phyloP scores from a whole-genome alignment of 2,888 invertebrate species.

The Apodemia zela region DNA sequence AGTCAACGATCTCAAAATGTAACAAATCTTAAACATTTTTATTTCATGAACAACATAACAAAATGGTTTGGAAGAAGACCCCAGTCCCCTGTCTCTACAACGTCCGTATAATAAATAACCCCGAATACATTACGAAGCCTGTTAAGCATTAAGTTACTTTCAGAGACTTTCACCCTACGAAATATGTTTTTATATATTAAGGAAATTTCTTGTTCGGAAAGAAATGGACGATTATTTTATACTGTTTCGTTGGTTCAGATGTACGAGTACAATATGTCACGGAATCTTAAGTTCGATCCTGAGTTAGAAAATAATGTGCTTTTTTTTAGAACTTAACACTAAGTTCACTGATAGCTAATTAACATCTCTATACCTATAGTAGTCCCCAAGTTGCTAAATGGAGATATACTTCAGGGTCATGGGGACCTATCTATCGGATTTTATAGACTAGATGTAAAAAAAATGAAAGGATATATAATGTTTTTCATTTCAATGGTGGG shows the following conservation, averaged over 20 bases:
- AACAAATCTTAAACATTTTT: constrained; percentile 3
- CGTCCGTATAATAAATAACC: constrained; percentile 1
- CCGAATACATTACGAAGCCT: constrained; percentile 10
- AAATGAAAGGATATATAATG: too few relatives aligned
- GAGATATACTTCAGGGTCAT: too few relatives aligned
- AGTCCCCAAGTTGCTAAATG: too few relatives aligned
- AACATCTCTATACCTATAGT: too few relatives aligned
- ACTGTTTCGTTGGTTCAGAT: neutral
- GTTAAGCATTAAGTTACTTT: constrained; percentile 13
- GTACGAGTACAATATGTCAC: too few relatives aligned
- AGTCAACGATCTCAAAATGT: neutral
- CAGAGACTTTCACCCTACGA: neutral
- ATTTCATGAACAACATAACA: constrained; percentile 1
- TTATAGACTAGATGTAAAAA: too few relatives aligned
- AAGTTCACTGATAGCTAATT: too few relatives aligned
- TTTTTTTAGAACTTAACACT: too few relatives aligned
- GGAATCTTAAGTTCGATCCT: too few relatives aligned
- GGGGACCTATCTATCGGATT: too few relatives aligned
- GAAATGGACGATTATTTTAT: neutral
- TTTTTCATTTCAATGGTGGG: too few relatives aligned
- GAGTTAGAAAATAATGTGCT: too few relatives aligned
- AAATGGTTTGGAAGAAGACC: neutral
- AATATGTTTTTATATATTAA: constrained; percentile 6
- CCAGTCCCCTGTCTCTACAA: constrained; percentile 3
- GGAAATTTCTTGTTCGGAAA: neutral